These are phyloP conservation scores for Dendrophyllia cribrosa DNA, from an alignment of 64 coral and sea anemone species.

Conservation along the genomic window DNA sequence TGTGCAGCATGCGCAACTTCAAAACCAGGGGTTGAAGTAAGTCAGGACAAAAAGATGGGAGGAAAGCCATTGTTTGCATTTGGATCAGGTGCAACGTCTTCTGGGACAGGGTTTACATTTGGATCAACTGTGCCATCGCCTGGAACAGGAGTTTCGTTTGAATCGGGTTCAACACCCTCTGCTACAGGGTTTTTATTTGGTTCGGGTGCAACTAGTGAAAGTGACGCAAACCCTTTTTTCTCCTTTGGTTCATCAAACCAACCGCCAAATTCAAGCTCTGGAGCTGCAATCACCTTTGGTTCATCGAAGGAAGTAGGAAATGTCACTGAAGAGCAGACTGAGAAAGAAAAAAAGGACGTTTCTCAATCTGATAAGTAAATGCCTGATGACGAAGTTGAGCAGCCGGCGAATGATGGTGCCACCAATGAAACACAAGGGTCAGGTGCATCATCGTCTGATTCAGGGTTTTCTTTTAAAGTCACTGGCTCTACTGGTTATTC, in stretches of 20 bases:
- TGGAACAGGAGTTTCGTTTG: not conserved
- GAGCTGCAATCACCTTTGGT: not conserved
- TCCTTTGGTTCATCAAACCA: not conserved
- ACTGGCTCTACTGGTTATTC: not conserved
- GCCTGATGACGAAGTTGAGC: too few species aligned
- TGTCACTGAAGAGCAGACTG: too few species aligned
- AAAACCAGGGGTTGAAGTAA: slow-evolving; percentile 39
- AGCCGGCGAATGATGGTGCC: too few species aligned
- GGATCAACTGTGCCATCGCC: not conserved
- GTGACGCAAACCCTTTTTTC: not conserved
- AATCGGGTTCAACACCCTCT: not conserved
- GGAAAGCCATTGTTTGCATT: not conserved
- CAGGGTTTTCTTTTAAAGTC: slow-evolving; percentile 8
- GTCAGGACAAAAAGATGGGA: not conserved
- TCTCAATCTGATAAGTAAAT: too few species aligned
- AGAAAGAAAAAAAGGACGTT: too few species aligned
- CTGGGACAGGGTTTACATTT: slow-evolving; percentile 26
- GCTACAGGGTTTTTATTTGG: not conserved
- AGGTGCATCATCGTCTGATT: not conserved
- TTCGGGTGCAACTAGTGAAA: not conserved
- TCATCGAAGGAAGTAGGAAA: too few species aligned
- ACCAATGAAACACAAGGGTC: too few species aligned
- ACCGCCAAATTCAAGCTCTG: not conserved
- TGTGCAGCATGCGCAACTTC: slow-evolving; percentile 65
- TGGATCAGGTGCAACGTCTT: not conserved